Evolutionary conservation across 2,113 vertebrate genomes (phyloP), one percentile per base, ranked within the genome.

Genomic region (Menidia beryllina): DNA sequence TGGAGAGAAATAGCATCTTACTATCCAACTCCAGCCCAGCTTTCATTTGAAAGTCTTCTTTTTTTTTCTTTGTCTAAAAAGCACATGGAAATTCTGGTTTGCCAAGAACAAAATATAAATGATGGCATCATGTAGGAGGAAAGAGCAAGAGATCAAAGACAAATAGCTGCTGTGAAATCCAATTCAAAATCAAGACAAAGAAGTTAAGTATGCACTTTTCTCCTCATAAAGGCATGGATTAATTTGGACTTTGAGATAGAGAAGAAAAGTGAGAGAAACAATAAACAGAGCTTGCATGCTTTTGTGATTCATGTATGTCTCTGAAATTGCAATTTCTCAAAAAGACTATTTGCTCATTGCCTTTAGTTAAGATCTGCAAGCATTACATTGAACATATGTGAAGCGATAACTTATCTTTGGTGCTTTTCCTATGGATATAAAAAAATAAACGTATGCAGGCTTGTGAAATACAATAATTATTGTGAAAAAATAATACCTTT

Each of bases 71-170:
- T 30, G 4, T 24, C 17, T 51, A 14, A 64, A 27, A 24, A 43
- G 48, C 39, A 66, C 50, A 50, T 23, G 39, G 55, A 50, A 55
- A 74, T 21, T 17, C 38, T 34, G 56, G 61, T 59, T 41, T 50
- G 30, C 51, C 36, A 48, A 2, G 36, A 59, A 36, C 25, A 64
- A 63, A 54, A 77, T 71, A 53, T 30, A 7, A 62, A 72, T 63
- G 39, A 45, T 60, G n/a, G 41, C 43, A 45, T 5, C 10, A 45
- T 61, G 66, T 17, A 12, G 60, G 65, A 74, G 36, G 41, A 45
- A 21, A 48, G 26, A 53, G 27, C 49, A n/a, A 23, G 41, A 74
- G 60, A 81, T 71, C 53, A 72, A 79, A 58, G 27, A 38, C 17
- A 57, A 60, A 50, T 53, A 43, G 39, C 10, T 57, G 39, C 38